Percentiles rank a stretch among this genome's conserved stretches.
Evolutionary conservation across 2,797 vertebrate species (phyloP).

Genomic region (Gobionotothen gibberifrons): DNA sequence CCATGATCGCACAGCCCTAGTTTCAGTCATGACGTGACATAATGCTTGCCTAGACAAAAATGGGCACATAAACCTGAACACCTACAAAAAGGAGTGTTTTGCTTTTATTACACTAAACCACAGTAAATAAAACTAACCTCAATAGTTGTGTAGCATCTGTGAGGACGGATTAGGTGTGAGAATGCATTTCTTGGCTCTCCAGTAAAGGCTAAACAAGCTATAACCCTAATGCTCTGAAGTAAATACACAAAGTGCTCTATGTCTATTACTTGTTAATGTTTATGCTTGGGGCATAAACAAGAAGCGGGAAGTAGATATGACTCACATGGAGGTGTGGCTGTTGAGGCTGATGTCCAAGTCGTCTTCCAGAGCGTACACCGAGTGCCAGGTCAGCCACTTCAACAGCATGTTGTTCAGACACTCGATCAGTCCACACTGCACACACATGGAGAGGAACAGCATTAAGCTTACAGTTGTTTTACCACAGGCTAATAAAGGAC

Average conservation of each 20-base stretch:
- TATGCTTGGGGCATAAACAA: constrained; percentile 36
- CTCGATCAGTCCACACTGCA: constrained; percentile 92
- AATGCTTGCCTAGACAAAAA: constrained; percentile 1
- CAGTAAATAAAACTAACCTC: constrained; percentile 20
- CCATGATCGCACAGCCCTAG: too few species aligned
- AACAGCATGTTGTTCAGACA: constrained; percentile 89
- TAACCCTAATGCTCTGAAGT: constrained; percentile 9
- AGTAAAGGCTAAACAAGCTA: constrained; percentile 24
- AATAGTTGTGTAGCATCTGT: constrained; percentile 23
- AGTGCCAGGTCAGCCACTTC: constrained; percentile 92
- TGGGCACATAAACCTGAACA: background rate
- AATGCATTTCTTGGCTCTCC: constrained; percentile 13
- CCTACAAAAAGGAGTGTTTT: background rate
- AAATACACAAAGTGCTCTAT: constrained; percentile 30
- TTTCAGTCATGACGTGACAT: background rate
- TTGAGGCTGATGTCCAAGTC: constrained; percentile 84
- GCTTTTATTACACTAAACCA: constrained; percentile 4
- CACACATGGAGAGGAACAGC: constrained; percentile 4
- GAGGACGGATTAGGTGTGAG: constrained; percentile 12
- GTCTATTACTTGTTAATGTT: constrained; percentile 43
- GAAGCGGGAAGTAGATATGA: constrained; percentile 22
- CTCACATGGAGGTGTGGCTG: constrained; percentile 84
- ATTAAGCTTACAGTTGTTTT: constrained; percentile 1
- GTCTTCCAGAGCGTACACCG: constrained; percentile 77
- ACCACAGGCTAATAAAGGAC: constrained; percentile 7